These are phyloP conservation scores for Eueides isabella DNA, from an alignment of 1,140 invertebrate genomes.

Conservation along the genomic window DNA sequence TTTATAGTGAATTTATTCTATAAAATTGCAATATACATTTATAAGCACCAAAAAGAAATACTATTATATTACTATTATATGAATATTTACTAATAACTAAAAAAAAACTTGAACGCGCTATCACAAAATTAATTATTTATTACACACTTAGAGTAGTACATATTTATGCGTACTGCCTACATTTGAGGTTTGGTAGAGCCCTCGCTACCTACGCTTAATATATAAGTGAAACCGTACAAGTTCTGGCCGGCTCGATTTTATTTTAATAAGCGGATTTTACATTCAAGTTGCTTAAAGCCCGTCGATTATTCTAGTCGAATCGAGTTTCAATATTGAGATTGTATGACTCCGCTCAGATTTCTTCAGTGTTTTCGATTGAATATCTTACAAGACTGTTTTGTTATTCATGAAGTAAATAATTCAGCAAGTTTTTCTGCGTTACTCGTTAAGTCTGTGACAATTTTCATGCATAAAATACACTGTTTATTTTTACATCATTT, in stretches of 20 bases:
- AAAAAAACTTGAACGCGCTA: no score
- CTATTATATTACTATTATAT: no score
- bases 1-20: no score
- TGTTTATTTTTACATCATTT: neutral
- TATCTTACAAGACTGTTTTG: slow-evolving; percentile 26
- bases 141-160: neutral
- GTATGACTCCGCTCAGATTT: slow-evolving; percentile 59
- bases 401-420: slow-evolving; percentile 33
- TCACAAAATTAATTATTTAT: no score
- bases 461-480: neutral
- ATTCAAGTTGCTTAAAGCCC: slow-evolving; percentile 46
- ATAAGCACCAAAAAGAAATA: no score
- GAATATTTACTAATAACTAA: no score
- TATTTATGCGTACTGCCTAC: neutral
- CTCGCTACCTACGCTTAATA: neutral
- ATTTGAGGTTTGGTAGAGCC: neutral
- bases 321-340: slow-evolving; percentile 73
- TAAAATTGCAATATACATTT: no score
- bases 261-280: slow-evolving; percentile 69
- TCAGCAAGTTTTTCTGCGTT: slow-evolving; percentile 13
- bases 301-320: slow-evolving; percentile 56
- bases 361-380: slow-evolving; percentile 44
- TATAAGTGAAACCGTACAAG: slow-evolving; percentile 53
- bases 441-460: neutral
- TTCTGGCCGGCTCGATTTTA: slow-evolving; percentile 53